A percentile compares a stretch with the other conserved stretches of the same genome.
Conservation (phyloP, 1,140 invertebrate genomes). For the Argopecten irradians region DNA sequence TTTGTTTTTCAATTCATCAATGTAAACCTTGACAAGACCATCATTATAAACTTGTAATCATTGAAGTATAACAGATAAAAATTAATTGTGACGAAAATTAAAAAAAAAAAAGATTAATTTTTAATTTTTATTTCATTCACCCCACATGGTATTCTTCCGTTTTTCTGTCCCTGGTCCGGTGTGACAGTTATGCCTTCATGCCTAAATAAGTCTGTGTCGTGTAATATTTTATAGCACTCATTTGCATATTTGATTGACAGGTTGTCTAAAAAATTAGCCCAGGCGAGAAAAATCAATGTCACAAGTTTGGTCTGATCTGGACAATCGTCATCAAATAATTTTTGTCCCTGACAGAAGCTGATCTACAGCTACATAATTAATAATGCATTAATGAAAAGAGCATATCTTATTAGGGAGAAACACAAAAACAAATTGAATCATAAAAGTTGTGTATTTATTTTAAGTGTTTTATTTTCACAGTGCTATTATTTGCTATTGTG, state of each 20-base stretch:
- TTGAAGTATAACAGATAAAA: neutral
- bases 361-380: slow-evolving; percentile 10
- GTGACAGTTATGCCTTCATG: neutral
- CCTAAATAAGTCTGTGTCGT: neutral
- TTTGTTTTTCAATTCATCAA: too few species aligned
- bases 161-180: neutral
- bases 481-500: neutral
- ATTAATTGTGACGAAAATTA: neutral
- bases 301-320: neutral
- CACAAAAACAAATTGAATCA: slow-evolving; percentile 7
- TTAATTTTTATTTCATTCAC: neutral
- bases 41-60: too few species aligned
- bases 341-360: neutral
- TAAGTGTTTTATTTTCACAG: neutral
- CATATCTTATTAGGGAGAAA: neutral
- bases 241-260: slow-evolving; percentile 22
- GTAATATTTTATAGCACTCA: neutral
- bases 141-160: neutral
- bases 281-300: slow-evolving; percentile 1
- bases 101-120: too few species aligned
- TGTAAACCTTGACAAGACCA: too few species aligned
- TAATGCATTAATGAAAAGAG: neutral
- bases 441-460: neutral
- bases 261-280: neutral
- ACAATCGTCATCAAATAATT: slow-evolving; percentile 1